These are phyloP conservation scores for Halocaridina rubra DNA, from an alignment of 2,888 invertebrate species.

Conservation along the genomic window DNA sequence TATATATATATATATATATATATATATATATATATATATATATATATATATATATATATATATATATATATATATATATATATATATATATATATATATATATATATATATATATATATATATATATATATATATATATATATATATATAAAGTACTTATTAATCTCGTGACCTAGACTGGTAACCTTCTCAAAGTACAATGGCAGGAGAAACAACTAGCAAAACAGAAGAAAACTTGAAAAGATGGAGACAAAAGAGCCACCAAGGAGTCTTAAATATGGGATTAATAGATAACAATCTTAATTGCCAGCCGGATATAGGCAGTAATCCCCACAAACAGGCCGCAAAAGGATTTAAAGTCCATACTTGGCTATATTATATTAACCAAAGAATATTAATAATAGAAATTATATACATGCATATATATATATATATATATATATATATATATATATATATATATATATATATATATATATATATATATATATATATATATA, in stretches of 20 bases:
- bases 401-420: not conserved
- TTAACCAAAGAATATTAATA: too few species aligned
- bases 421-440: not conserved
- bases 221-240: too few species aligned
- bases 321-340: too few species aligned
- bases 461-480: not conserved
- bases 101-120: slow-evolving; percentile 11
- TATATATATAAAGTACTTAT: not conserved
- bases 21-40: not conserved
- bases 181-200: too few species aligned
- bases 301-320: too few species aligned
- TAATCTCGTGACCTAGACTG: too few species aligned
- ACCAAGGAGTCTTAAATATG: too few species aligned
- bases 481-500: not conserved
- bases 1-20: not conserved
- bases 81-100: slow-evolving; percentile 2
- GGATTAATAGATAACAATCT: too few species aligned
- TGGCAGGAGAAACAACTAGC: too few species aligned
- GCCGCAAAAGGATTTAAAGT: too few species aligned
- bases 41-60: not conserved
- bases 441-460: not conserved
- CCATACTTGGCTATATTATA: too few species aligned
- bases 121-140: not conserved
- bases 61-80: not conserved
- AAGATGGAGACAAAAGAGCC: too few species aligned